Evolutionary conservation across 1,140 invertebrate genomes (phyloP).

Genomic region (Bombus pascuorum): DNA sequence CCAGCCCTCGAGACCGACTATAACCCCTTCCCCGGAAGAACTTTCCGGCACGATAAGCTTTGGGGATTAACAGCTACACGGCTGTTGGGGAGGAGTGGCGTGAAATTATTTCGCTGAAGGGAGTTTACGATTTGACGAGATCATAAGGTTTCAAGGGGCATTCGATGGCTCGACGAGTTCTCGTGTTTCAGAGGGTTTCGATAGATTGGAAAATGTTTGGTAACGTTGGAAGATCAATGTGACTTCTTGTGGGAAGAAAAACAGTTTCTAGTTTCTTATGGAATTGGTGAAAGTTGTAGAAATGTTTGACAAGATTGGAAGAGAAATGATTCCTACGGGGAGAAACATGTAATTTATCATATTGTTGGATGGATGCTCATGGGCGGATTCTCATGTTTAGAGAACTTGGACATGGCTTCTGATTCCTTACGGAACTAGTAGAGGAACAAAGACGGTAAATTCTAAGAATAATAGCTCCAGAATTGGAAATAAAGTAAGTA

Average conservation of each 20-base stretch:
- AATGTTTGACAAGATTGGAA: background rate
- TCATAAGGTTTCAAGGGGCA: background rate
- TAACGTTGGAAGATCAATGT: no score
- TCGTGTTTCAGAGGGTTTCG: background rate
- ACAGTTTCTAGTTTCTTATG: background rate
- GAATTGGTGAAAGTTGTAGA: background rate
- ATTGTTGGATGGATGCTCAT: no score
- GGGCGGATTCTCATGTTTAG: background rate
- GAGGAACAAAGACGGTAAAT: background rate
- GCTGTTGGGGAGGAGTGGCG: background rate
- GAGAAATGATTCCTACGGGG: background rate
- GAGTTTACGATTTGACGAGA: background rate
- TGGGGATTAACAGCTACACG: background rate
- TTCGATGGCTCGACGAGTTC: background rate
- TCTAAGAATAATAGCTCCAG: background rate
- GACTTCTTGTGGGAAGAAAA: background rate
- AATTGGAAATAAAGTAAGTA: background rate
- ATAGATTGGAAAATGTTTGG: no score
- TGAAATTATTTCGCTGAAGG: conserved; percentile 10
- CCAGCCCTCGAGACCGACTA: background rate
- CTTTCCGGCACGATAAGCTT: conserved; percentile 24
- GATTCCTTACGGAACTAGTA: background rate
- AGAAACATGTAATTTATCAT: background rate
- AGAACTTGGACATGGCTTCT: background rate
- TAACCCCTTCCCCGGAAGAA: conserved; percentile 14